A percentile compares a stretch with the other conserved stretches of the same genome.
Conservation (phyloP, 2,888 invertebrate genomes). For the Melanostoma scalare region DNA sequence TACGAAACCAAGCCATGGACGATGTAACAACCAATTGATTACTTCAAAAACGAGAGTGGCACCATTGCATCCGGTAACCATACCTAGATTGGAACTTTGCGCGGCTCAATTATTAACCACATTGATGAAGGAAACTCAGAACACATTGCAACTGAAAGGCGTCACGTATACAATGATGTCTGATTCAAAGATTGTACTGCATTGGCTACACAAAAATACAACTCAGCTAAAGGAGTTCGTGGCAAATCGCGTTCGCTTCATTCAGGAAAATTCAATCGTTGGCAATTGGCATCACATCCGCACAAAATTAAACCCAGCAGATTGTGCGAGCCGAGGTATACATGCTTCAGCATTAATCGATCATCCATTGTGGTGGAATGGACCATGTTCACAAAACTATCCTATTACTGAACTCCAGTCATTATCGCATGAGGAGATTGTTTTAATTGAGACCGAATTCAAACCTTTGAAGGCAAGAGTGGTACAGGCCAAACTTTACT, state of each 20-base stretch:
- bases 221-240: background rate
- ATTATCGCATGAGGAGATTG: no score
- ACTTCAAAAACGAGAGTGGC: background rate
- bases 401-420: background rate
- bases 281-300: slow-evolving; percentile 18
- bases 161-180: no score
- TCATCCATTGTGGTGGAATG: slow-evolving; percentile 17
- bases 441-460: no score
- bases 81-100: background rate
- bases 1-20: no score
- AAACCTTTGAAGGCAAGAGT: no score
- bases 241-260: background rate
- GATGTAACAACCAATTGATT: no score
- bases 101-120: no score
- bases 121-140: no score
- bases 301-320: slow-evolving; percentile 9
- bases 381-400: slow-evolving; percentile 9
- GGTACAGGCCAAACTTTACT: background rate
- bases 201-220: no score
- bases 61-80: slow-evolving; percentile 6
- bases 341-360: background rate
- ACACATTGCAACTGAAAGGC: no score
- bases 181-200: no score
- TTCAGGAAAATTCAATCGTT: background rate
- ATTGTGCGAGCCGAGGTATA: slow-evolving; percentile 16